These are phyloP conservation scores for Palythoa grandiflora DNA, from an alignment of 92 coral and sea anemone species.

Conservation along the genomic window DNA sequence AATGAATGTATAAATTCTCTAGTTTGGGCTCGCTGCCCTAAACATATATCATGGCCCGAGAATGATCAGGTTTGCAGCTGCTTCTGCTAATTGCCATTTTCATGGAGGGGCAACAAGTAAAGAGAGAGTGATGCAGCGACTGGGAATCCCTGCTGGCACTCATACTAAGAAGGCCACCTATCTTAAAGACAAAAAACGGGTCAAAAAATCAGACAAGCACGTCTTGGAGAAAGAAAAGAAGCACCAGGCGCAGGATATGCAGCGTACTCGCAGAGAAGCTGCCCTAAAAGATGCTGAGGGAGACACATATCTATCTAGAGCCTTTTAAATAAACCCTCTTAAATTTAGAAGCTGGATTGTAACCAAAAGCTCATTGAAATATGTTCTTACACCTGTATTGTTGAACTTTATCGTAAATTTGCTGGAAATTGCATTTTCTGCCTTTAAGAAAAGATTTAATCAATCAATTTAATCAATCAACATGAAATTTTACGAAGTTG, in stretches of 20 bases:
- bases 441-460: slow-evolving; percentile 47
- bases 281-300: slow-evolving; percentile 58
- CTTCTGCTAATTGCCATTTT: slow-evolving; percentile 60
- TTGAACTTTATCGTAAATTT: slow-evolving; percentile 36
- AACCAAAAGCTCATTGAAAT: not conserved
- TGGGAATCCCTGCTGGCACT: slow-evolving; percentile 47
- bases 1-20: slow-evolving; percentile 48
- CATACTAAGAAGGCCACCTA: slow-evolving; percentile 39
- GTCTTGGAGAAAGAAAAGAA: slow-evolving; percentile 31
- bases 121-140: slow-evolving; percentile 48
- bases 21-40: slow-evolving; percentile 58
- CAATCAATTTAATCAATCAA: slow-evolving; percentile 20
- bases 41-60: slow-evolving; percentile 51
- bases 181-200: slow-evolving; percentile 48
- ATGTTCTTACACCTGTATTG: slow-evolving; percentile 30
- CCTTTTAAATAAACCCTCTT: slow-evolving; percentile 36
- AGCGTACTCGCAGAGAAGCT: slow-evolving; percentile 39
- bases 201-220: slow-evolving; percentile 41
- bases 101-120: slow-evolving; percentile 54
- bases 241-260: slow-evolving; percentile 27
- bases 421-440: slow-evolving; percentile 17
- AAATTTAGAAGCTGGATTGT: not conserved
- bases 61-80: slow-evolving; percentile 42
- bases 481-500: slow-evolving; percentile 49
- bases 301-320: slow-evolving; percentile 49